A percentile compares a stretch with the other conserved stretches of the same genome.
Evolutionary conservation across 2,888 invertebrate genomes (phyloP).

Genomic region (Hedychridium roseum): DNA sequence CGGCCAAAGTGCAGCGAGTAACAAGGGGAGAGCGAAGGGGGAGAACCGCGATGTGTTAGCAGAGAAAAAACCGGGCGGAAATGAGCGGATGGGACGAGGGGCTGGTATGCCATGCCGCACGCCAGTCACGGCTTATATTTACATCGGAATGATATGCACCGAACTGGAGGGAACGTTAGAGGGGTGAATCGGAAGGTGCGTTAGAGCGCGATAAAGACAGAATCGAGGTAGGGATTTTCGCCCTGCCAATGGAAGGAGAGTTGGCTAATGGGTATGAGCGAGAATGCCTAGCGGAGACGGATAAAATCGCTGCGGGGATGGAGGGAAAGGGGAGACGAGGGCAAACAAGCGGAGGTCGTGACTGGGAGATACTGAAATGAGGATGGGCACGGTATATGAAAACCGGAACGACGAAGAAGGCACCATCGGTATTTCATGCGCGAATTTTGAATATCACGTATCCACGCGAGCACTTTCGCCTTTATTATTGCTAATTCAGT

Average conservation of each 20-base stretch:
- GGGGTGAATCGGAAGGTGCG: too few relatives aligned
- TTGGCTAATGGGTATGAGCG: too few relatives aligned
- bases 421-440: slow-evolving; percentile 42
- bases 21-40: slow-evolving; percentile 1
- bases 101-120: too few relatives aligned
- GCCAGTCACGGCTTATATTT: too few relatives aligned
- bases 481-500: slow-evolving; percentile 54
- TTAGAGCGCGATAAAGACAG: too few relatives aligned
- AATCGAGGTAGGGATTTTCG: too few relatives aligned
- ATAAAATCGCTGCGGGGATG: background rate
- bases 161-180: too few relatives aligned
- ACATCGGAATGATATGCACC: too few relatives aligned
- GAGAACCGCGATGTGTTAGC: background rate
- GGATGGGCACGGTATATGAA: background rate
- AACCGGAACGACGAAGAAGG: slow-evolving; percentile 21
- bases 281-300: slow-evolving; percentile 22
- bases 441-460: slow-evolving; percentile 51
- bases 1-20: slow-evolving; percentile 4
- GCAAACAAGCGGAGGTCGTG: too few relatives aligned
- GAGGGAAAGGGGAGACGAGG: slow-evolving; percentile 3
- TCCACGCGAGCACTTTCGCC: slow-evolving; percentile 38
- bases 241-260: too few relatives aligned
- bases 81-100: slow-evolving; percentile 4
- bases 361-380: background rate
- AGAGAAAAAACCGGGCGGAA: background rate